A percentile compares a stretch with the other conserved stretches of the same genome.
phyloP scores from a whole-genome alignment of 2,797 vertebrate genomes.

The Catharus ustulatus region DNA sequence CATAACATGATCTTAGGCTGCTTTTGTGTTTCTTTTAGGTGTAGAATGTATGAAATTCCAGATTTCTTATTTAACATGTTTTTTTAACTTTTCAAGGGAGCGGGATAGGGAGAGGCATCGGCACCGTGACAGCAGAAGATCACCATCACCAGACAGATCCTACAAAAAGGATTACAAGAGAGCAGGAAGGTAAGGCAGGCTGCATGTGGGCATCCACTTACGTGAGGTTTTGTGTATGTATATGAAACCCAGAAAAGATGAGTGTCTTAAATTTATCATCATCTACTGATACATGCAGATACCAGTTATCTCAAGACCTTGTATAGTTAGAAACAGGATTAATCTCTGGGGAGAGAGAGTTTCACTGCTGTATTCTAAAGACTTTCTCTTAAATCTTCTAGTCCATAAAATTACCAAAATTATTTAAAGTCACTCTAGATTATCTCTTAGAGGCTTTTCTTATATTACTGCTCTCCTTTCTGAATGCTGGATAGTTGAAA shows the following conservation, averaged over 20 bases:
- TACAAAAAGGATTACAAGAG: constrained; percentile 87
- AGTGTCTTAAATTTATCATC: neutral
- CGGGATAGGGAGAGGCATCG: constrained; percentile 87
- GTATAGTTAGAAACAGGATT: neutral
- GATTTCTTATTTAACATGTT: constrained; percentile 6
- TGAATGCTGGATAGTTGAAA: neutral
- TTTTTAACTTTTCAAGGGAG: constrained; percentile 76
- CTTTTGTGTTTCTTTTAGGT: neutral
- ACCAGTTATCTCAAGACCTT: neutral
- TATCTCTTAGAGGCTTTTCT: neutral
- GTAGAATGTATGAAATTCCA: neutral
- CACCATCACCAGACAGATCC: constrained; percentile 85
- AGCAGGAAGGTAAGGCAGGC: constrained; percentile 82
- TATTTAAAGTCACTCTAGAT: neutral
- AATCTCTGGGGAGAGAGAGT: neutral
- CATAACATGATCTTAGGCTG: neutral
- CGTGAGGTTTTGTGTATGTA: neutral
- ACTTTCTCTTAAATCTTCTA: neutral
- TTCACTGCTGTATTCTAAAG: neutral
- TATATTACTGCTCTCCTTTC: neutral
- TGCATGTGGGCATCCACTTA: neutral
- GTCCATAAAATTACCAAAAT: neutral
- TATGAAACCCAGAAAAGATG: neutral
- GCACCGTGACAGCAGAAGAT: constrained; percentile 87
- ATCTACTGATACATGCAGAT: neutral